Conservation (phyloP, 92 coral and sea anemone species). For the Epizoanthus rinbou region DNA sequence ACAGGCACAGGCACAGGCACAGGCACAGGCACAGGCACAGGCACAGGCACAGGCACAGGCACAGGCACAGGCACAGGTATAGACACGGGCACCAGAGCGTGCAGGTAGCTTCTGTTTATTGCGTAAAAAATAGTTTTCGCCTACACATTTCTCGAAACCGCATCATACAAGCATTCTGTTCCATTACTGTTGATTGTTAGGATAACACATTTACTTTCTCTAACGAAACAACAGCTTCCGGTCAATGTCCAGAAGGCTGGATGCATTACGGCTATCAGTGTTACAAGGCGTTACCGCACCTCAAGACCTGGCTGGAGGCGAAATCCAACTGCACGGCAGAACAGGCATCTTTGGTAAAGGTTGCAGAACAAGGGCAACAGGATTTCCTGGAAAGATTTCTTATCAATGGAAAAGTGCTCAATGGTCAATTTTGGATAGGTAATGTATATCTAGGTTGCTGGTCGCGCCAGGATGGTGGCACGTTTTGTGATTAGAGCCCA, state of each 20-base stretch:
- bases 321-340: not conserved
- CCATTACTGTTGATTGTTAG: too few species aligned
- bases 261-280: not conserved
- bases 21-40: too few species aligned
- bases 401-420: not conserved
- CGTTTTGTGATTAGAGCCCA: too few species aligned
- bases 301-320: not conserved
- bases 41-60: too few species aligned
- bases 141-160: too few species aligned
- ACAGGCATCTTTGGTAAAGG: not conserved
- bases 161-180: too few species aligned
- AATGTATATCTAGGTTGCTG: not conserved
- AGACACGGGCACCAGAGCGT: too few species aligned
- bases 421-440: not conserved
- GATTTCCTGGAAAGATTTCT: conserved; percentile 7
- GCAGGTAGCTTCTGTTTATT: too few species aligned
- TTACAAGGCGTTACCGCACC: not conserved
- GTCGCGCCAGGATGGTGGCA: not conserved
- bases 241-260: not conserved
- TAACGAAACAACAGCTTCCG: not conserved
- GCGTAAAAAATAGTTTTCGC: too few species aligned
- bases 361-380: not conserved
- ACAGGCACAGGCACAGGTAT: too few species aligned
- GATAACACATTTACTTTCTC: not conserved
- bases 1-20: too few species aligned